phyloP scores from a whole-genome alignment of 1,140 invertebrate genomes.

The Lucilia sericata region DNA sequence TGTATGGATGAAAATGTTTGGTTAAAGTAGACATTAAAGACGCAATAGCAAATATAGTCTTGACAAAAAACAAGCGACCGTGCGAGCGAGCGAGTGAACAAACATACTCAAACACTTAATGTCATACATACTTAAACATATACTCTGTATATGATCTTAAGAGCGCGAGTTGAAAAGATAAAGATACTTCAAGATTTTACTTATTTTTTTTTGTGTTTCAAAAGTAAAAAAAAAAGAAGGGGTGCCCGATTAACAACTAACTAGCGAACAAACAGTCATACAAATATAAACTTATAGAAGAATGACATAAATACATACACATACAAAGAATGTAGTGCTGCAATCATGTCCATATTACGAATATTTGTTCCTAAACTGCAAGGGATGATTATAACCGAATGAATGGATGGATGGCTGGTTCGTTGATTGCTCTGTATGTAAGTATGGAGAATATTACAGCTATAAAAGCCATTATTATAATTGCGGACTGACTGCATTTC shows the following conservation, averaged over 20 bases:
- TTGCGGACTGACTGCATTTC: background rate
- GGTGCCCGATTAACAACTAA: conserved; percentile 28
- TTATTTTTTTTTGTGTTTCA: background rate
- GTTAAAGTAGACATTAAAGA: conserved; percentile 6
- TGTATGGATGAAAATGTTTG: conserved; percentile 17
- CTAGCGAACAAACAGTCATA: background rate
- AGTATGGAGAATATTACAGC: background rate
- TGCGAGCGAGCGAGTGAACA: background rate
- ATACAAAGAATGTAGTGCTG: background rate
- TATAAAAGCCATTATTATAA: background rate
- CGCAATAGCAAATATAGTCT: background rate
- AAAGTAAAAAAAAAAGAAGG: conserved; percentile 1
- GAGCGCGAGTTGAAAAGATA: conserved; percentile 27
- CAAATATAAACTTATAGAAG: background rate
- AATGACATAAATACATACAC: background rate
- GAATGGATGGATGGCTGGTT: background rate
- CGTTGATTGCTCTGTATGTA: background rate
- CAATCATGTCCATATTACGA: background rate
- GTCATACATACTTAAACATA: background rate
- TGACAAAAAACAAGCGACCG: background rate
- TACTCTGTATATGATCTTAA: conserved; percentile 16
- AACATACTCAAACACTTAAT: conserved; percentile 26
- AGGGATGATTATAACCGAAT: background rate
- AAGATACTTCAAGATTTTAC: conserved; percentile 19
- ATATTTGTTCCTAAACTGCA: background rate